Evolutionary conservation across 2,113 vertebrate species (phyloP), one percentile per base, ranked within the genome.

Genomic region (Oncorhynchus nerka): DNA sequence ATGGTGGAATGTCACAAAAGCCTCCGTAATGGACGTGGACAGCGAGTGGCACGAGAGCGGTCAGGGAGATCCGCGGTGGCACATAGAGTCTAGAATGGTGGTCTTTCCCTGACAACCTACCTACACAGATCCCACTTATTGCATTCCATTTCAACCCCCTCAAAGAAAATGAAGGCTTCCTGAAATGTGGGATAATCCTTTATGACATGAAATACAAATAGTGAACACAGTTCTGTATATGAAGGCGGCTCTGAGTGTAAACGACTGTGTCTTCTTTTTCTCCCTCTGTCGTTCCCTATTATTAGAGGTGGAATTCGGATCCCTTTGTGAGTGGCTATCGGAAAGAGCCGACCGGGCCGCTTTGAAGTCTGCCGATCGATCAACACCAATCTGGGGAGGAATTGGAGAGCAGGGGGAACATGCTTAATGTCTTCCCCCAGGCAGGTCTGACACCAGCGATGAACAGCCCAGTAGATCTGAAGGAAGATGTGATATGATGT

Each of bases 1-100:
- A 84, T 68, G 84, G 78, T 32, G 75, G 88, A 87, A 87, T 77
- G 78, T 85, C 87, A 85, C 83, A 85, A 82, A 78, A 74, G 84
- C 75, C 68, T 51, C 76, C 68, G 39, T 70, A 68, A 73, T 75
- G 45, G 76, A 30, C 19, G 24, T 16, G 28, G 7, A 51, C 34
- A 71, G 22, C 34, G 67, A 64, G 22, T 51, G 57, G 49, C 24
- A 64, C 34, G 39, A 12, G 26, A 75, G 15, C 30, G 30, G 77
- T 77, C 76, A 75, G 20, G 51, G 39, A 64, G 57, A 70, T 73
- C n/a, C 6, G 5, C 6, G 20, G 20, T 45, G 34, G 34, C 34
- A 48, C 68, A 9, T 45, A 3, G 13, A 22, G 34, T 45, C 68
- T n/a, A 39, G 45, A 70, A 26, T 51, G 71, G 34, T 28, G 39